Evolutionary conservation across 2,113 vertebrate species (phyloP).

Genomic region (Gopherus flavomarginatus): DNA sequence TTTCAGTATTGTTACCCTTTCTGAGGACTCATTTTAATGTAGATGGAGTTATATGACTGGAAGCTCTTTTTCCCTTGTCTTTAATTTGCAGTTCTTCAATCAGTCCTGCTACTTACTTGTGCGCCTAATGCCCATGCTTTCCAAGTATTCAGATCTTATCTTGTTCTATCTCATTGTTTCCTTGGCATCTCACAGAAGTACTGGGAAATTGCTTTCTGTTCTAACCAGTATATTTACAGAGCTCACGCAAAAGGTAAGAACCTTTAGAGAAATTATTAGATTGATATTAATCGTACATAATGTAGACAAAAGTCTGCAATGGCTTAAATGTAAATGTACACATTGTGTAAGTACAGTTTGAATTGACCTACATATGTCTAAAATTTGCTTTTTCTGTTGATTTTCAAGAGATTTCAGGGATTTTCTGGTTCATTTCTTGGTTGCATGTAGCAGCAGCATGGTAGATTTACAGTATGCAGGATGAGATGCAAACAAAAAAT

Average conservation of each 20-base stretch:
- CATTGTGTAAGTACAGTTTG: background rate
- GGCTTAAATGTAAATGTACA: background rate
- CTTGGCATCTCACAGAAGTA: constrained; percentile 89
- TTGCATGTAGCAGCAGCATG: background rate
- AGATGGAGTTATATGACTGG: background rate
- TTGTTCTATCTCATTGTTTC: constrained; percentile 89
- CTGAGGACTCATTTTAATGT: background rate
- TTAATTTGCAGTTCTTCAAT: constrained; percentile 79
- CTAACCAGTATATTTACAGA: constrained; percentile 91
- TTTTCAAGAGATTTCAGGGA: background rate
- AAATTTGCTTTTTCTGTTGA: too few species aligned
- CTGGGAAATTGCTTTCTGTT: constrained; percentile 91
- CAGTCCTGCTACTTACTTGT: constrained; percentile 85
- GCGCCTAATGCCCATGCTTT: constrained; percentile 88
- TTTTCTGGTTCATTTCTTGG: background rate
- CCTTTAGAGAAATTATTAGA: background rate
- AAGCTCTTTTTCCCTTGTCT: background rate
- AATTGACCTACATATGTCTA: background rate
- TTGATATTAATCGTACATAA: background rate
- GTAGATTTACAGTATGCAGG: background rate
- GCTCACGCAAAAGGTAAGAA: constrained; percentile 91
- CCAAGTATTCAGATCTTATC: constrained; percentile 86
- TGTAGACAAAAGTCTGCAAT: background rate
- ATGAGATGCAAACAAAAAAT: background rate
- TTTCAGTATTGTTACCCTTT: background rate